Conservation (phyloP, 2,888 invertebrate species). For the Cheilosia vulpina region DNA sequence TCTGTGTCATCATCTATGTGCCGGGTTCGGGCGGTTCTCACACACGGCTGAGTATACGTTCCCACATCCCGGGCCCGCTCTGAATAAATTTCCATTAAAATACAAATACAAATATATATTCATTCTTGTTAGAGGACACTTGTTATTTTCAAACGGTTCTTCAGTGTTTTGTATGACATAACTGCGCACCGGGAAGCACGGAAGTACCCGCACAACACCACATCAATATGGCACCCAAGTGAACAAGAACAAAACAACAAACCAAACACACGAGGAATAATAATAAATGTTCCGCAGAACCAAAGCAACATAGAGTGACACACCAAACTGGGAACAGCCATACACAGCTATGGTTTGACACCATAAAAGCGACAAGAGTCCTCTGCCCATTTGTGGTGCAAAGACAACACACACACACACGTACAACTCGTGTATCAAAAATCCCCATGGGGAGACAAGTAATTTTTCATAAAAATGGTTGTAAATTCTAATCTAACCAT, state of each 20-base stretch:
- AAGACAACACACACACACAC: background rate
- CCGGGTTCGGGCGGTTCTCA: constrained; percentile 24
- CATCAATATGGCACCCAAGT: constrained; percentile 59
- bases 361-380: constrained; percentile 57
- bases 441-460: constrained; percentile 66
- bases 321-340: constrained; percentile 59
- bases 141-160: constrained; percentile 73
- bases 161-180: constrained; percentile 25
- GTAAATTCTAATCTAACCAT: constrained; percentile 75
- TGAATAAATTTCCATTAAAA: constrained; percentile 62
- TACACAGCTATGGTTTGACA: constrained; percentile 40
- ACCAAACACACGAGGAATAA: constrained; percentile 37
- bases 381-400: constrained; percentile 64
- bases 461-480: constrained; percentile 72
- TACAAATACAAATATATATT: constrained; percentile 23
- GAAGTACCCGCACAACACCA: constrained; percentile 57
- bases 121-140: constrained; percentile 69
- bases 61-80: constrained; percentile 57
- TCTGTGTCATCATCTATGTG: constrained; percentile 46
- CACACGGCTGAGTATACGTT: constrained; percentile 7
- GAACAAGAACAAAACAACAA: background rate
- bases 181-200: constrained; percentile 37
- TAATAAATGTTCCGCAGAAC: constrained; percentile 35
- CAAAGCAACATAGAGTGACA: constrained; percentile 4
- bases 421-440: constrained; percentile 33